These are phyloP conservation scores for Andrena hattorfiana DNA, from an alignment of 2,888 invertebrate genomes.

Conservation along the genomic window DNA sequence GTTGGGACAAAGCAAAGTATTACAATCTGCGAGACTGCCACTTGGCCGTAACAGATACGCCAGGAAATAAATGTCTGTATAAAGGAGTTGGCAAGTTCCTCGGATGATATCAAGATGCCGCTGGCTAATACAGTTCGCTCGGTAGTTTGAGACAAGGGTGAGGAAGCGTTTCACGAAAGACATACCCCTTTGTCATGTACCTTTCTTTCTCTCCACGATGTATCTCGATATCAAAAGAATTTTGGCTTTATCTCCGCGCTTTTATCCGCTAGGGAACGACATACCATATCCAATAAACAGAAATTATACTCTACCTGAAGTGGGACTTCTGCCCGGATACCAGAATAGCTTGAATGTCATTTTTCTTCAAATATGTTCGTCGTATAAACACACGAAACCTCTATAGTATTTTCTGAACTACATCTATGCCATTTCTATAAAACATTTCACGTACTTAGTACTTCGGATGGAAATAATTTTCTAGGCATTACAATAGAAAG, in stretches of 20 bases:
- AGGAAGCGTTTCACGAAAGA: conserved; percentile 59
- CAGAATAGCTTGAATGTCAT: conserved; percentile 53
- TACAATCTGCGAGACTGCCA: conserved; percentile 79
- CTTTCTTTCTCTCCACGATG: conserved; percentile 49
- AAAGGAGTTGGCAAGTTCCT: conserved; percentile 82
- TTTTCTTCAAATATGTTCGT: conserved; percentile 50
- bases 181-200: conserved; percentile 62
- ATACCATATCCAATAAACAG: conserved; percentile 78
- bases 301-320: conserved; percentile 75
- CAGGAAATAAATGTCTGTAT: conserved; percentile 81
- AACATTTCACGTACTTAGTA: background rate
- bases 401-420: background rate
- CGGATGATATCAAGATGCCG: conserved; percentile 81
- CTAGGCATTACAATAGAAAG: no score
- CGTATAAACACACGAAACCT: background rate
- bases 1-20: conserved; percentile 74
- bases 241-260: conserved; percentile 73
- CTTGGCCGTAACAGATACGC: conserved; percentile 79
- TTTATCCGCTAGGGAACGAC: conserved; percentile 69
- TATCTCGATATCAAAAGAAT: conserved; percentile 73
- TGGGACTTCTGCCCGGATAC: conserved; percentile 57
- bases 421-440: background rate
- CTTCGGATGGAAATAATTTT: no score
- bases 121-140: conserved; percentile 75
- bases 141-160: conserved; percentile 66